phyloP scores from a whole-genome alignment of 2,797 vertebrate genomes.

The Dendrocincla tyrannina region DNA sequence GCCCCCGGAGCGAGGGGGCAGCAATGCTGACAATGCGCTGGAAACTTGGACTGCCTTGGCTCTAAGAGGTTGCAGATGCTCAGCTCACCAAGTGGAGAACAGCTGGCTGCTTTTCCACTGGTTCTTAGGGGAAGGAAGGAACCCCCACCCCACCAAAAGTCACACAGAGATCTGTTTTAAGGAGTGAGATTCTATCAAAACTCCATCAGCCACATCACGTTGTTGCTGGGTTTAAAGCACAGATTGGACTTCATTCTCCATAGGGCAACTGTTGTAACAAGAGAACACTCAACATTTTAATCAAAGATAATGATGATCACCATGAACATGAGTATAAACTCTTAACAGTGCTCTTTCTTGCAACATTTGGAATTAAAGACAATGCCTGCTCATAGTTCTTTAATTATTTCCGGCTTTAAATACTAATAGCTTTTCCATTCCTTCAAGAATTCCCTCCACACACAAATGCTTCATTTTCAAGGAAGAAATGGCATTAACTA shows the following conservation, averaged over 20 bases:
- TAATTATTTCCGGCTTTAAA: conserved; percentile 62
- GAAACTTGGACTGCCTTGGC: conserved; percentile 68
- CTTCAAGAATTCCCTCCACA: conserved; percentile 17
- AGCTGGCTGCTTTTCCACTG: conserved; percentile 63
- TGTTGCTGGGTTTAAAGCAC: neutral
- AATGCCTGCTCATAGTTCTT: conserved; percentile 47
- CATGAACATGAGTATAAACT: neutral
- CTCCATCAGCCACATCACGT: neutral
- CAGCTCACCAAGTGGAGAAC: conserved; percentile 63
- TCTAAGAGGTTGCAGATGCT: conserved; percentile 81
- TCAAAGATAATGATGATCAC: neutral
- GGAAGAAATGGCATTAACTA: conserved; percentile 25
- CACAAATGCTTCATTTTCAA: conserved; percentile 43
- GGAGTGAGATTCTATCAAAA: neutral
- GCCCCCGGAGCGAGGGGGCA: conserved; percentile 55
- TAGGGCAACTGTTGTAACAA: neutral
- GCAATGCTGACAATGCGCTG: conserved; percentile 75
- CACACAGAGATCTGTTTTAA: neutral
- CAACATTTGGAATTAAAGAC: conserved; percentile 53
- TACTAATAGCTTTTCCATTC: conserved; percentile 55
- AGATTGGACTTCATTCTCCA: neutral
- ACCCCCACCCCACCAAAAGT: neutral
- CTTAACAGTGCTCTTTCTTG: conserved; percentile 7
- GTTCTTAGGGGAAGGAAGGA: neutral
- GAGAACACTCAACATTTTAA: neutral